Percentiles rank a stretch among this genome's conserved stretches.
Evolutionary conservation across 1,140 invertebrate genomes (phyloP).

Genomic region (Drosophila lacteicornis): DNA sequence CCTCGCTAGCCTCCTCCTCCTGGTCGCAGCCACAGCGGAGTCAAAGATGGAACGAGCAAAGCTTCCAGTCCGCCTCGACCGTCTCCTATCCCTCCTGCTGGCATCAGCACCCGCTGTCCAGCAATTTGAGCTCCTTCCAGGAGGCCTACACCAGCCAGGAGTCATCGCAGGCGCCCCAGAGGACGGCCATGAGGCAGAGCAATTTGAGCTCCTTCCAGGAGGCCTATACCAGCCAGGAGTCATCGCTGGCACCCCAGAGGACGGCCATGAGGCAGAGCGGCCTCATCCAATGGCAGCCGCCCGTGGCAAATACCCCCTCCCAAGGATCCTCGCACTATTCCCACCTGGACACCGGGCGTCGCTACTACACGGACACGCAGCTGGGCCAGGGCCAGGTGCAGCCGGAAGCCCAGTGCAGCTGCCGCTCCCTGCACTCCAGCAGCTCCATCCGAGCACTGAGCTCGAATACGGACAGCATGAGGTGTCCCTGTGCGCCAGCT

Average conservation of each 20-base stretch:
- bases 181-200: neutral
- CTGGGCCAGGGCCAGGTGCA: too few relatives aligned
- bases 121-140: neutral
- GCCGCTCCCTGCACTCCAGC: conserved; percentile 14
- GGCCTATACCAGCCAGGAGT: neutral
- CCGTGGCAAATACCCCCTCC: neutral
- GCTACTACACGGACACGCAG: conserved; percentile 37
- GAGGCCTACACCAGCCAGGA: neutral
- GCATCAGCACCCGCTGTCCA: too few relatives aligned
- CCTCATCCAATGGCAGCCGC: neutral
- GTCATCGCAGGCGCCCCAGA: neutral
- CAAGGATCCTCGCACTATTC: too few relatives aligned
- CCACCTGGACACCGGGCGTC: conserved; percentile 3
- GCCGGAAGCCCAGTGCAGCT: neutral
- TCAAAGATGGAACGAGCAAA: neutral
- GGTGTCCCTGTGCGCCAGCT: conserved; percentile 25
- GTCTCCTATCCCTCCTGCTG: neutral
- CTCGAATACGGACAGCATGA: conserved; percentile 26
- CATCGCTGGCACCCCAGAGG: neutral
- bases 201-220: too few relatives aligned
- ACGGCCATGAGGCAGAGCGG: neutral
- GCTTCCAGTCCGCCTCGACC: neutral
- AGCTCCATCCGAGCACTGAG: conserved; percentile 14
- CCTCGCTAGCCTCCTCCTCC: too few relatives aligned
- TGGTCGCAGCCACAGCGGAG: neutral